Evolutionary conservation across 2,113 vertebrate species (phyloP), one percentile per base, ranked within the genome.

Genomic region (Oophaga pumilio): DNA sequence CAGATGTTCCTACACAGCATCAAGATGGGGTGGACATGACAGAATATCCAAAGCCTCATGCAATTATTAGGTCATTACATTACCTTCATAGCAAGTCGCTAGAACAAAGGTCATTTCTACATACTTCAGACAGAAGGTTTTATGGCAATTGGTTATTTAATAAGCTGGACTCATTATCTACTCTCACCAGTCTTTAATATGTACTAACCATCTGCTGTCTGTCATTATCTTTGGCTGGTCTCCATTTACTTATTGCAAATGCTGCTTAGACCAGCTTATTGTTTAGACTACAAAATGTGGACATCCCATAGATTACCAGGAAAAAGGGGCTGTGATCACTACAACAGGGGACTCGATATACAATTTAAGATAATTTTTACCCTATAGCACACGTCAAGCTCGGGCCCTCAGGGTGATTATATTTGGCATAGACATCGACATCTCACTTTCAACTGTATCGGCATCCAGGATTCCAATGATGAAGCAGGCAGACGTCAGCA

Each of bases 201-300:
- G 33, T 24, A 82, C 20, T 68, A 52, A 82, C 80, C 80, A 82
- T 82, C 60, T 82, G 80, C 62, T 24, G 80, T 66, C 59, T 66
- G 80, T 82, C 43, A 33, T 33, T 33, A 81, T 64, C 59, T 64
- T 49, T 7, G 12, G 57, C 14, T 28, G 26, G 52, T 24, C 26
- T 60, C 53, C 56, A 80, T 80, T 80, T 57, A 43, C 78, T 20
- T 26, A 81, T 59, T 43, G 57, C 56, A 81, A 43, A 81, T 33
- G 26, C 56, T 28, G 56, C 53, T 6, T 62, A 78, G 59, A 24
- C n/a, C 8, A 9, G 76, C 15, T 79, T 49, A 43, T 2, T 20
- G 33, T 20, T 74, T 33, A 18, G 28, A 53, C 22, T 77, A n/a
- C 33, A 20, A 74, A 74, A 49, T 50, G 2, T 76, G 28, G 10